Conservation (phyloP, 2,888 invertebrate species). For the Xanthostigma xanthostigma region DNA sequence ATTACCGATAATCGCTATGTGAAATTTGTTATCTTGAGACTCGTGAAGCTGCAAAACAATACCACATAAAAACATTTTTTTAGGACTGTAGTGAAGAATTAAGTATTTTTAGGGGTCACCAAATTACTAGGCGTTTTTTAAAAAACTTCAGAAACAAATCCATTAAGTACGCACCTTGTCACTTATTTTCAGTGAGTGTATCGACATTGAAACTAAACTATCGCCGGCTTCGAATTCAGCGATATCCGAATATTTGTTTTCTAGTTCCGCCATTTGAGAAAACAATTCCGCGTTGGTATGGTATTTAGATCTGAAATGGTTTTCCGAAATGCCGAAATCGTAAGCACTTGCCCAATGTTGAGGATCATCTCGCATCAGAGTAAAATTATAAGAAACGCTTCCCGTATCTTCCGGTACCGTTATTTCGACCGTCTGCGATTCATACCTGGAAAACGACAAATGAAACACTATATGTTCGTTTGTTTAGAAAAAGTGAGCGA, state of each 20-base stretch:
- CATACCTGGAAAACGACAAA: constrained; percentile 32
- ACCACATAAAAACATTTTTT: constrained; percentile 3
- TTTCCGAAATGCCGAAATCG: constrained; percentile 54
- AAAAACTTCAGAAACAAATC: constrained; percentile 4
- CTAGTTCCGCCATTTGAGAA: constrained; percentile 47
- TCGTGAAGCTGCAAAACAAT: constrained; percentile 45
- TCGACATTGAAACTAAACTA: constrained; percentile 44
- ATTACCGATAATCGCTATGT: constrained; percentile 72
- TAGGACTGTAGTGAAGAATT: constrained; percentile 2
- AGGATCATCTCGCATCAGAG: constrained; percentile 64
- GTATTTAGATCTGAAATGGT: constrained; percentile 49
- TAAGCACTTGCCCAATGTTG: constrained; percentile 73
- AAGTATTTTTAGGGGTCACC: neutral
- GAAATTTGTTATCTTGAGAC: constrained; percentile 68
- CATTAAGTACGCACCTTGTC: constrained; percentile 39
- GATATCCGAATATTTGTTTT: constrained; percentile 46
- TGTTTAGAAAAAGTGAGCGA: constrained; percentile 1
- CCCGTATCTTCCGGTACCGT: constrained; percentile 39
- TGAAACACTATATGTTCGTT: neutral
- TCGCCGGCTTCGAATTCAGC: constrained; percentile 59
- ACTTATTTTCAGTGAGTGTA: constrained; percentile 59
- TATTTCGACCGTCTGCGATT: constrained; percentile 45
- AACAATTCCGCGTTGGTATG: constrained; percentile 49
- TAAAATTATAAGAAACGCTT: constrained; percentile 54
- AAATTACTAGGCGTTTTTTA: neutral